Evolutionary conservation across 2,888 invertebrate species (phyloP), one percentile per base, ranked within the genome.

Genomic region (Xanthorhoe spadicearia): DNA sequence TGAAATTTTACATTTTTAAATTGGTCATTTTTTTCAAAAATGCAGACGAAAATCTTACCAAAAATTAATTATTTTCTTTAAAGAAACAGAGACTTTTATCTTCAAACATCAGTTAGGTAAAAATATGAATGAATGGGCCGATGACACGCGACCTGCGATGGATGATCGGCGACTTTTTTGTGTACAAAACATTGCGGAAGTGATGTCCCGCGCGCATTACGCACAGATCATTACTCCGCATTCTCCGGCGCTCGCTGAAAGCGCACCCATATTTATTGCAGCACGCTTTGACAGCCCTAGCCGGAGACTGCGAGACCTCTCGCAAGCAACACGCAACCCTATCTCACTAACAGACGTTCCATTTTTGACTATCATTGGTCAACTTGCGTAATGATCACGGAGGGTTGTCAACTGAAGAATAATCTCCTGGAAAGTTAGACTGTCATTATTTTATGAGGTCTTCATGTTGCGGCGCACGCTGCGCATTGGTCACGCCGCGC

Each of bases 391-490:
- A n/a, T 23, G 3, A 75, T 75, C 70, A 71, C 63, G 71, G 77
- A 83, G 88, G 86, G 87, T 77, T 84, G 83, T 79, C 82, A 35
- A 61, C 73, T 74, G 76, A 76, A 80, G 82, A 82, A 80, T 85
- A 77, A 82, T 86, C 76, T 80, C 76, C 74, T 79, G 83, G 84
- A 84, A 83, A 80, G 80, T 60, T 46, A 60, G 83, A 78, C 77
- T 81, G 84, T 90, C 86, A 90, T 90, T 90, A 90, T 85, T 89
- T 90, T 89, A 90, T 91, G 92, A 92, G 77, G 82, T 89, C 89
- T 91, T 87, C 85, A 90, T 90, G 66, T 73, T 73, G 74, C 72
- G 55, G 46, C 52, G 17, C n/a, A 9, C 46, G 52, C 28, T 46
- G 49, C 53, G 64, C 61, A 49, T 57, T 19, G 35, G 75, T 76